A percentile compares a stretch with the other conserved stretches of the same genome.
phyloP scores from a whole-genome alignment of 2,888 invertebrate genomes.

The Syrista parreyssii region DNA sequence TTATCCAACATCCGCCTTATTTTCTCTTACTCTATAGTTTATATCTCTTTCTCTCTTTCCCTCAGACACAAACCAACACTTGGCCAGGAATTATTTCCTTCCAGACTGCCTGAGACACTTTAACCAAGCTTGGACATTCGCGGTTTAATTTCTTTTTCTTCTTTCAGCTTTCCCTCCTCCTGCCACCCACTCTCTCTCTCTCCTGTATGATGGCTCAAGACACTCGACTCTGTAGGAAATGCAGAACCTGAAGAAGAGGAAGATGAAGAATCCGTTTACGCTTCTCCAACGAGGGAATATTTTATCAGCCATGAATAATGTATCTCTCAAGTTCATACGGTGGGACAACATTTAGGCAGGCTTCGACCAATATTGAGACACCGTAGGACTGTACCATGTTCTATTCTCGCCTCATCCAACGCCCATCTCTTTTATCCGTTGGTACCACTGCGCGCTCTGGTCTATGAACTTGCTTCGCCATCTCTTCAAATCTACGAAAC shows the following conservation, averaged over 20 bases:
- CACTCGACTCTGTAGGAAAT: slow-evolving; percentile 6
- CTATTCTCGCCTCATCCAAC: neutral
- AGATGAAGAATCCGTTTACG: neutral
- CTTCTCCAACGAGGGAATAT: slow-evolving; percentile 33
- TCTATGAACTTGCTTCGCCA: neutral
- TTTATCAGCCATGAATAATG: slow-evolving; percentile 48
- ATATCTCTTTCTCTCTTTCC: slow-evolving; percentile 15
- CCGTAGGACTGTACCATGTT: neutral
- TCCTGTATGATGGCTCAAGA: slow-evolving; percentile 15
- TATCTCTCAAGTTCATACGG: slow-evolving; percentile 36
- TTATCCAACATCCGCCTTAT: neutral
- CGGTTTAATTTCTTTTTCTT: neutral
- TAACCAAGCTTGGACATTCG: neutral
- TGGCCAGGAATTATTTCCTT: neutral
- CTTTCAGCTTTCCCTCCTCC: neutral
- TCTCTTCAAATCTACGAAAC: neutral
- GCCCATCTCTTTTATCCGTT: neutral
- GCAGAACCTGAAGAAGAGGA: neutral
- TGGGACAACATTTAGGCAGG: slow-evolving; percentile 43
- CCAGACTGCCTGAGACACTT: neutral
- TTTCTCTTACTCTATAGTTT: neutral
- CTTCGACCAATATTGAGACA: slow-evolving; percentile 13
- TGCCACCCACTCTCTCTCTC: neutral
- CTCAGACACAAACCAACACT: neutral
- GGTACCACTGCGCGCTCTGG: neutral